phyloP scores from a whole-genome alignment of 2,113 vertebrate genomes.

The Macaca mulatta region DNA sequence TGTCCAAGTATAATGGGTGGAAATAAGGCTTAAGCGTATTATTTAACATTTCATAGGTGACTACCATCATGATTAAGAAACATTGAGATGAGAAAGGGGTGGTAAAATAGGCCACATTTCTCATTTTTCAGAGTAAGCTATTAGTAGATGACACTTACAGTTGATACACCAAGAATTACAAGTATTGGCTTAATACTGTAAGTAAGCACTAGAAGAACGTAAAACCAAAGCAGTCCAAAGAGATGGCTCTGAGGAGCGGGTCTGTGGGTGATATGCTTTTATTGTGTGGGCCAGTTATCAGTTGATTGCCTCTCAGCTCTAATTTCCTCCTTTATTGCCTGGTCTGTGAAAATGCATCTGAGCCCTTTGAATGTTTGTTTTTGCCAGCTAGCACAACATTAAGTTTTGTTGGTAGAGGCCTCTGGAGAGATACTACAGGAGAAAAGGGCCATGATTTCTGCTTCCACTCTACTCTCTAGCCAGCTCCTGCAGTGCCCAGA shows the following conservation, averaged over 20 bases:
- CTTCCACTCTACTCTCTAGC: rapidly evolving
- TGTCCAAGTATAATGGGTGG: background rate
- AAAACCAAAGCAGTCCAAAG: background rate
- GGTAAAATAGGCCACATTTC: background rate
- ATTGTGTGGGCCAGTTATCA: background rate
- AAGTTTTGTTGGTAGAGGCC: background rate
- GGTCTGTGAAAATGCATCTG: background rate
- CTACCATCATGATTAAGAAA: background rate
- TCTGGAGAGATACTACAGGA: background rate
- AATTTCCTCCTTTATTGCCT: background rate
- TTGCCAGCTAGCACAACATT: background rate
- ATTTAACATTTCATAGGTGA: background rate
- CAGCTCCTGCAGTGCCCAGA: background rate
- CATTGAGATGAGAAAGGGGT: background rate
- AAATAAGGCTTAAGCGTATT: background rate
- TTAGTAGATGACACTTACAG: background rate
- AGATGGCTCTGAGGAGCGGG: background rate
- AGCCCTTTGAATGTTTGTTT: background rate
- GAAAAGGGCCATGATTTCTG: background rate
- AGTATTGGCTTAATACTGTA: background rate
- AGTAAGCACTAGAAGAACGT: background rate
- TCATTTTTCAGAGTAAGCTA: background rate
- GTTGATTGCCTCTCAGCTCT: background rate
- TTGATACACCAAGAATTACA: background rate
- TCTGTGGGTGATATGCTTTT: background rate